phyloP scores from a whole-genome alignment of 1,140 invertebrate genomes.

The Zaprionus vittiger region DNA sequence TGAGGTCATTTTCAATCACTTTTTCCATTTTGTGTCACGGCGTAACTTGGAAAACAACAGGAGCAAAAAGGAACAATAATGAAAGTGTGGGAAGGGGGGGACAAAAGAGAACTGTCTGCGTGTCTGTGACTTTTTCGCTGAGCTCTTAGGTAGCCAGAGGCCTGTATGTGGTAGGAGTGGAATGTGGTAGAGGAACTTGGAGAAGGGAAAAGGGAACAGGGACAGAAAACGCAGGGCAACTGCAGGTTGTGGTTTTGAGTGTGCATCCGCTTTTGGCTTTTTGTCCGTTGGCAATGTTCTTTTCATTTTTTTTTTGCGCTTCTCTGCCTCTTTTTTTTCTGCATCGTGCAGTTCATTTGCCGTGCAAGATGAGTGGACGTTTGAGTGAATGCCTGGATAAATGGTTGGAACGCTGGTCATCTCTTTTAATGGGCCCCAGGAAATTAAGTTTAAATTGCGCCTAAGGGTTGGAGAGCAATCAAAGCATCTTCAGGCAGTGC shows the following conservation, averaged over 20 bases:
- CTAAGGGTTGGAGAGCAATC: constrained; percentile 45
- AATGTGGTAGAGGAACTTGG: constrained; percentile 20
- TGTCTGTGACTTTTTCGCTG: constrained; percentile 62
- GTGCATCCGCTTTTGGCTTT: constrained; percentile 46
- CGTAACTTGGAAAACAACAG: constrained; percentile 65
- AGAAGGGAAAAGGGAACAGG: neutral
- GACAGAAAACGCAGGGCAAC: constrained; percentile 7
- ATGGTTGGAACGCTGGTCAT: constrained; percentile 41
- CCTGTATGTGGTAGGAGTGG: constrained; percentile 5
- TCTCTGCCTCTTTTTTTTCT: constrained; percentile 31
- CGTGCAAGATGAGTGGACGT: constrained; percentile 65
- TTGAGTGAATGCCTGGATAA: constrained; percentile 41
- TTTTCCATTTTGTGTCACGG: constrained; percentile 75
- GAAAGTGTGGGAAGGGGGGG: neutral
- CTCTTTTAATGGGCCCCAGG: constrained; percentile 45
- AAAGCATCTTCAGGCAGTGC: constrained; percentile 22
- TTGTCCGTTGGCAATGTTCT: constrained; percentile 6
- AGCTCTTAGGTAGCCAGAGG: constrained; percentile 32
- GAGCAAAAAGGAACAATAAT: constrained; percentile 18
- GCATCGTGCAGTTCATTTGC: constrained; percentile 65
- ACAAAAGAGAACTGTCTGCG: constrained; percentile 46
- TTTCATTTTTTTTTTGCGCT: constrained; percentile 28
- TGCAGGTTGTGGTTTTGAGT: constrained; percentile 72
- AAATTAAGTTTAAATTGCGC: constrained; percentile 57
- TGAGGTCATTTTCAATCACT: constrained; percentile 82